phyloP scores from a whole-genome alignment of 1,140 invertebrate genomes.

The Diploscapter pachys region DNA sequence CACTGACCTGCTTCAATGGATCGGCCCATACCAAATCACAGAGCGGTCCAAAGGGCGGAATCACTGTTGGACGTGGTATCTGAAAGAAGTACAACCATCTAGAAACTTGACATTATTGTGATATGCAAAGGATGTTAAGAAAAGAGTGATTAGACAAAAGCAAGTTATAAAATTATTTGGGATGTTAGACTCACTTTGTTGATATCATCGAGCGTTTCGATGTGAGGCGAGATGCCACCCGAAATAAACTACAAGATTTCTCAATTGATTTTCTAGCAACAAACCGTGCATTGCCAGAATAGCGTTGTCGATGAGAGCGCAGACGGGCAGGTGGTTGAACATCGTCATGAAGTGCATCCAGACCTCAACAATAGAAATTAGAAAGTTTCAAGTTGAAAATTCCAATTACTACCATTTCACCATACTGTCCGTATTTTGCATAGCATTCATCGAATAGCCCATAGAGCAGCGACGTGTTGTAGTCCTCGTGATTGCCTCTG shows the following conservation, averaged over 20 bases:
- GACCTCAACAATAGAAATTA: not conserved
- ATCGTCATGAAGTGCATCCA: constrained; percentile 34
- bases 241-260: constrained; percentile 94
- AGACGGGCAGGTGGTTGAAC: constrained; percentile 35
- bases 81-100: constrained; percentile 13
- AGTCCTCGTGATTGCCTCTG: constrained; percentile 93
- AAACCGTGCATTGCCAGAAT: not conserved
- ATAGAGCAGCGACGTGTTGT: constrained; percentile 98
- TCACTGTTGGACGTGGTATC: constrained; percentile 37
- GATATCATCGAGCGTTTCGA: constrained; percentile 86
- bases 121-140: not conserved
- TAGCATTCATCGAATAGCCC: constrained; percentile 79
- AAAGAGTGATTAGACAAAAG: no score
- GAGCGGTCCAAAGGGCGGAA: constrained; percentile 79
- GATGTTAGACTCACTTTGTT: constrained; percentile 21
- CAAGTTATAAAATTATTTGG: not conserved
- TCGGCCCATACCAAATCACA: constrained; percentile 98
- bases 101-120: not conserved
- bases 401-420: not conserved
- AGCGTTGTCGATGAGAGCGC: constrained; percentile 4
- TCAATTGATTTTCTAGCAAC: constrained; percentile 68
- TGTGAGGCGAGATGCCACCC: constrained; percentile 87
- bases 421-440: constrained; percentile 17
- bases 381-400: not conserved
- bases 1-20: constrained; percentile 76